A percentile compares a stretch with the other conserved stretches of the same genome.
phyloP scores from a whole-genome alignment of 2,888 invertebrate genomes.

The Tetheella fluctuosa region DNA sequence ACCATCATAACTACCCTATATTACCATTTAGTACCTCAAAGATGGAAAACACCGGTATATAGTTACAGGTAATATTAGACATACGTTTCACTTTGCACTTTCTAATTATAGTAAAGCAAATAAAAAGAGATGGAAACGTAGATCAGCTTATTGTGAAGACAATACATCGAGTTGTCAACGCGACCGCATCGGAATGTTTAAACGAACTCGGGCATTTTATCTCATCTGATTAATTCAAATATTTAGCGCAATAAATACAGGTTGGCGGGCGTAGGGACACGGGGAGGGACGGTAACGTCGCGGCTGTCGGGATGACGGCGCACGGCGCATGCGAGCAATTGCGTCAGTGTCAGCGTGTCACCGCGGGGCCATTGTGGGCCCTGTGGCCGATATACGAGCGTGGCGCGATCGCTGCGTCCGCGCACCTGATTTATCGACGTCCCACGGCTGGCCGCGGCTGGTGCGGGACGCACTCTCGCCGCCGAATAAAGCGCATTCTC shows the following conservation, averaged over 20 bases:
- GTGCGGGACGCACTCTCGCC: slow-evolving; percentile 68
- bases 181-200: slow-evolving; percentile 81
- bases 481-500: slow-evolving; percentile 82
- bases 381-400: slow-evolving; percentile 64
- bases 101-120: slow-evolving; percentile 30
- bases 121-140: slow-evolving; percentile 65
- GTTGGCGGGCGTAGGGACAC: slow-evolving; percentile 40
- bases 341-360: slow-evolving; percentile 67
- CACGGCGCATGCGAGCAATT: slow-evolving; percentile 55
- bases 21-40: slow-evolving; percentile 47
- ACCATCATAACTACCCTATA: slow-evolving; percentile 59
- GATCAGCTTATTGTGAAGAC: slow-evolving; percentile 74
- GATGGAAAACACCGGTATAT: slow-evolving; percentile 35
- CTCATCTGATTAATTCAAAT: slow-evolving; percentile 84
- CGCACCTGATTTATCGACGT: slow-evolving; percentile 80
- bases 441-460: slow-evolving; percentile 50
- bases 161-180: slow-evolving; percentile 82
- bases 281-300: slow-evolving; percentile 54
- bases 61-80: not conserved
- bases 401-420: slow-evolving; percentile 59
- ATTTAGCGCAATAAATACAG: slow-evolving; percentile 82
- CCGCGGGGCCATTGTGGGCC: slow-evolving; percentile 60
- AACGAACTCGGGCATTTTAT: slow-evolving; percentile 79
- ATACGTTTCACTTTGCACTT: slow-evolving; percentile 8
- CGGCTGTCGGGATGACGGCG: slow-evolving; percentile 67